A percentile compares a stretch with the other conserved stretches of the same genome.
phyloP scores from a whole-genome alignment of 2,888 invertebrate genomes.

The Parnassius mnemosyne region DNA sequence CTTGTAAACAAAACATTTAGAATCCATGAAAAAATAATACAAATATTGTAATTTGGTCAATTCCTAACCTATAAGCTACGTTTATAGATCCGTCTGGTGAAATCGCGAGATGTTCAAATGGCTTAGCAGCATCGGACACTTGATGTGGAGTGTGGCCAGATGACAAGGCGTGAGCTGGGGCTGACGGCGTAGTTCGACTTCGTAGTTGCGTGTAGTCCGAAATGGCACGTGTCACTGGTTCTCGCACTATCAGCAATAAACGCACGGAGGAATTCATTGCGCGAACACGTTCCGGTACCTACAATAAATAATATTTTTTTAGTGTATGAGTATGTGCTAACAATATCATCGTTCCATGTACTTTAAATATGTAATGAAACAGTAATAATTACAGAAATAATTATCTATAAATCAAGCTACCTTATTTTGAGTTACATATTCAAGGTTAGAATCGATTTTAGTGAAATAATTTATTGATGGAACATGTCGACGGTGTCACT shows the following conservation, averaged over 20 bases:
- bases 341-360: too few species aligned
- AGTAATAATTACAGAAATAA: too few species aligned
- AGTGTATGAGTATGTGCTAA: too few species aligned
- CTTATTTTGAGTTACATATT: too few species aligned
- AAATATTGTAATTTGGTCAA: too few species aligned
- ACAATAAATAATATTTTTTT: neutral
- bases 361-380: too few species aligned
- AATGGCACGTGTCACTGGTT: slow-evolving; percentile 97
- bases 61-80: slow-evolving; percentile 83
- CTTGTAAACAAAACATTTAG: too few species aligned
- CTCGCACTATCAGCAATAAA: slow-evolving; percentile 94
- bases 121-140: slow-evolving; percentile 72
- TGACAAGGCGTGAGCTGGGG: slow-evolving; percentile 70
- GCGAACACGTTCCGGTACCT: slow-evolving; percentile 95
- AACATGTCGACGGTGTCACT: too few species aligned
- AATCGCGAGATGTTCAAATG: slow-evolving; percentile 91
- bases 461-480: too few species aligned
- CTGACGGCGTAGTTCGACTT: slow-evolving; percentile 89
- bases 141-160: slow-evolving; percentile 50
- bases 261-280: slow-evolving; percentile 97
- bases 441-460: too few species aligned
- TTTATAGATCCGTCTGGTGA: slow-evolving; percentile 91
- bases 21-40: too few species aligned
- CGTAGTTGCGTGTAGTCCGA: slow-evolving; percentile 97
- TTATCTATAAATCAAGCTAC: too few species aligned